Base-by-base conservation (phyloP, 2,797 vertebrate species). In the Dallia pectoralis region DNA sequence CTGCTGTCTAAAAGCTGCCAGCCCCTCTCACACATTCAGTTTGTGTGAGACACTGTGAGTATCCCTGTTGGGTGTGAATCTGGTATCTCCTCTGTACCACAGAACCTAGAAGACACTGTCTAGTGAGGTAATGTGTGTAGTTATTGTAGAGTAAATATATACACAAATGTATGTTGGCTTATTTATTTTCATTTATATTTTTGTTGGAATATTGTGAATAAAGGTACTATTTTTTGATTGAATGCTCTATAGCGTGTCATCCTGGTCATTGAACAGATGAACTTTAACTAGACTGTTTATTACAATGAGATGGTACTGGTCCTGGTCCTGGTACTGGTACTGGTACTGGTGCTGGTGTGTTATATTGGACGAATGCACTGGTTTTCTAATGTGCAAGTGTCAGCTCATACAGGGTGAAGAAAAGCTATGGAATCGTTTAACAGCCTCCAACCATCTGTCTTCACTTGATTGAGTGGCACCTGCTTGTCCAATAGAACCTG, bases 401-500 rank as follows among this genome's bases (percentile, higher is more conserved):
- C 25, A 48, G 19, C 33, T 44, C 12, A 22, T 70, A 59, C 64
- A 8, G 32, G 71, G 59, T 74, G 62, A 36, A 66, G 88, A 83
- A 86, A 85, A 76, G 70, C 64, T 29, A n/a, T 85, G 84, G 86
- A 92, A 92, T 92, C n/a, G n/a, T 91, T 93, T 91, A 95, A 88
- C 87, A 87, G 88, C 80, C 82, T 86, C 87, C 89, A 91, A 90
- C 91, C 91, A 91, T 93, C 91, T 94, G 93, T 91, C 91, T 91
- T 84, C 78, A 76, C 81, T 73, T 91, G 92, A 92, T 94, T 92
- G 93, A 96, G 88, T 94, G 93, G 92, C 93, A 95, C 92, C 94
- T 95, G 94, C 93, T 94, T 93, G 93, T 95, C 92, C 95, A 73
- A 75, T 75, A 78, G 81, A 89, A 93, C 87, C 91, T 92, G 92